A percentile compares a stretch with the other conserved stretches of the same genome.
These are phyloP conservation scores for Loripinus fragilis DNA, from an alignment of 2,888 invertebrate genomes.

Conservation along the genomic window DNA sequence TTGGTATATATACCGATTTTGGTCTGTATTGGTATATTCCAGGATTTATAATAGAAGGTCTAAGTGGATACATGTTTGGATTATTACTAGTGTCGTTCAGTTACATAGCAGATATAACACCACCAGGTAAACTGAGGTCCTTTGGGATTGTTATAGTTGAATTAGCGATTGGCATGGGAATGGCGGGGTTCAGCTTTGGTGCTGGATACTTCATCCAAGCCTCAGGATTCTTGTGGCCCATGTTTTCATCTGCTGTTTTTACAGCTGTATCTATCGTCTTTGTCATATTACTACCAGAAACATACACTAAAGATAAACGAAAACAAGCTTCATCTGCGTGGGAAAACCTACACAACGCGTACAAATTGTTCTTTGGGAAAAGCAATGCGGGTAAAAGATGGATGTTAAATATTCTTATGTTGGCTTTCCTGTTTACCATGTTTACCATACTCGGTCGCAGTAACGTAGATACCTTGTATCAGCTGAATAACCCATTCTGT, in stretches of 20 bases:
- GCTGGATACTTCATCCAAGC: conserved; percentile 51
- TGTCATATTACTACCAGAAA: conserved; percentile 40
- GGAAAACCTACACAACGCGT: conserved; percentile 29
- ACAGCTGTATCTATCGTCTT: conserved; percentile 22
- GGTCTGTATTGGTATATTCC: conserved; percentile 40
- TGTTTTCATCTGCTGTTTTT: conserved; percentile 24
- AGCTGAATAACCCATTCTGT: conserved; percentile 59
- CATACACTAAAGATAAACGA: conserved; percentile 29
- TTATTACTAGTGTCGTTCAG: conserved; percentile 48
- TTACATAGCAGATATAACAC: conserved; percentile 48
- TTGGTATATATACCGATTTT: conserved; percentile 52
- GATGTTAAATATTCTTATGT: conserved; percentile 45
- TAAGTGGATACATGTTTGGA: conserved; percentile 43
- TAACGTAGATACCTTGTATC: conserved; percentile 53
- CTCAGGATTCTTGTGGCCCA: conserved; percentile 44
- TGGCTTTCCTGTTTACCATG: conserved; percentile 37
- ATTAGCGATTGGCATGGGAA: conserved; percentile 34
- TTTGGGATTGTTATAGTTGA: conserved; percentile 44
- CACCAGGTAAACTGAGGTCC: conserved; percentile 39
- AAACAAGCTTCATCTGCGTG: background rate
- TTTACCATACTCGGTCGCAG: conserved; percentile 36
- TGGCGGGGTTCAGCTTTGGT: conserved; percentile 23
- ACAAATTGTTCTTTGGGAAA: conserved; percentile 29
- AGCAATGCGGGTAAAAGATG: conserved; percentile 38
- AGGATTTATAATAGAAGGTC: conserved; percentile 50